Conservation (phyloP, 2,797 vertebrate species). For the Sciurus carolinensis region DNA sequence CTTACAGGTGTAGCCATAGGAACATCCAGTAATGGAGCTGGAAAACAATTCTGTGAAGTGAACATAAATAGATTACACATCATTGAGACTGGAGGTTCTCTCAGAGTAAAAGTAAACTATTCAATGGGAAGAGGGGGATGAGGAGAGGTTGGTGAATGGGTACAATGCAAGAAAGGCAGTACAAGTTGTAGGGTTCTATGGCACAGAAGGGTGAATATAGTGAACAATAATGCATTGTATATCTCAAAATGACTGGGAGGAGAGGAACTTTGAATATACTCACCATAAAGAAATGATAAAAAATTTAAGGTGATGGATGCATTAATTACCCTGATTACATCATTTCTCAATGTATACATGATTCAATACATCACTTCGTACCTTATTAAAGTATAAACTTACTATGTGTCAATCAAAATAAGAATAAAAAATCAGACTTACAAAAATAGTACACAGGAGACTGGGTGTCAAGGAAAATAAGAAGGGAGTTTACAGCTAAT, state of each 20-base stretch:
- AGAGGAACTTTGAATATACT: not conserved
- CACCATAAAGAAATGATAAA: not conserved
- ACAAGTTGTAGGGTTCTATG: not conserved
- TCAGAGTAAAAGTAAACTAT: not conserved
- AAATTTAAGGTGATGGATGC: not conserved
- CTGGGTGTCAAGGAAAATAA: constrained; percentile 29
- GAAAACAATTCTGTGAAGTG: constrained; percentile 53
- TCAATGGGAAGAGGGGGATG: not conserved
- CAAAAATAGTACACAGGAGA: not conserved
- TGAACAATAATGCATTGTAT: not conserved
- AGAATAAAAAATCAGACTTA: not conserved
- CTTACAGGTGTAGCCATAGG: not conserved
- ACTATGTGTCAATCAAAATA: not conserved
- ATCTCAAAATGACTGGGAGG: not conserved
- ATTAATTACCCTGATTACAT: not conserved
- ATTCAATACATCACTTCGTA: not conserved
- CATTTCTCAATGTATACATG: not conserved
- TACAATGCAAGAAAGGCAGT: not conserved
- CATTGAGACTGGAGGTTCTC: not conserved
- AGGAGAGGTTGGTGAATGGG: not conserved
- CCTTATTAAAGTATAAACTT: not conserved
- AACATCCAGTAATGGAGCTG: not conserved
- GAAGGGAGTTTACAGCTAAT: not conserved
- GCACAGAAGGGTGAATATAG: not conserved
- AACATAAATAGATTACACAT: constrained; percentile 5